A percentile compares a stretch with the other conserved stretches of the same genome.
Conservation (phyloP, 2,113 vertebrate genomes). For the Alces alces region DNA sequence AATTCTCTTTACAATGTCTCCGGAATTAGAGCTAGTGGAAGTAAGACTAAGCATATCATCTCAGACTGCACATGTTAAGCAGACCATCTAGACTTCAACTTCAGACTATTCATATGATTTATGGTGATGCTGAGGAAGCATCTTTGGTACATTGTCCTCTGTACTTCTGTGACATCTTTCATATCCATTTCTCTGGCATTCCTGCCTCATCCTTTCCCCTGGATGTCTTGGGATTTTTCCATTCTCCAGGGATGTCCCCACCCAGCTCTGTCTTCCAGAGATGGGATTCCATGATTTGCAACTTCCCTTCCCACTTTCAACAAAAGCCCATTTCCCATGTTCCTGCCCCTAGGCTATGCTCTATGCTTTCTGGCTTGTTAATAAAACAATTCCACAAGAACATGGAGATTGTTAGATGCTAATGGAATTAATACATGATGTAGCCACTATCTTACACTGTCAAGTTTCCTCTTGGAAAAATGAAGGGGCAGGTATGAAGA, state of each 20-base stretch:
- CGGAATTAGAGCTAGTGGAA: background rate
- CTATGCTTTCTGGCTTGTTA: background rate
- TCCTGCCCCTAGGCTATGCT: background rate
- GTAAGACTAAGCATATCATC: background rate
- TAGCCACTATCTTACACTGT: background rate
- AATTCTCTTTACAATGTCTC: background rate
- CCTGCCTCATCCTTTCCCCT: background rate
- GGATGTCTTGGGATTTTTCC: background rate
- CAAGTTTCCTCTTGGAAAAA: conserved; percentile 4
- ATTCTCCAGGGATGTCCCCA: background rate
- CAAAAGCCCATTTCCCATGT: background rate
- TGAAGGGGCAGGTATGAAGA: background rate
- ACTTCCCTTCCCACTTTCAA: background rate
- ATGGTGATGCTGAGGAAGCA: background rate
- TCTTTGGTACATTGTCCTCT: background rate
- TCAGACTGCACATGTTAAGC: background rate
- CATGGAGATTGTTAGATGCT: background rate
- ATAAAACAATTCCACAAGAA: background rate
- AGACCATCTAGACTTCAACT: background rate
- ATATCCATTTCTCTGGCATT: background rate
- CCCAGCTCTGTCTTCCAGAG: background rate
- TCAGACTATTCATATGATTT: background rate
- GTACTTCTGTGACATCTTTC: background rate
- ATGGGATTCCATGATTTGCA: background rate
- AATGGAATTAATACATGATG: conserved; percentile 3